Base-by-base conservation (phyloP, 1,140 invertebrate species). In the Platorchestia sp. region DNA sequence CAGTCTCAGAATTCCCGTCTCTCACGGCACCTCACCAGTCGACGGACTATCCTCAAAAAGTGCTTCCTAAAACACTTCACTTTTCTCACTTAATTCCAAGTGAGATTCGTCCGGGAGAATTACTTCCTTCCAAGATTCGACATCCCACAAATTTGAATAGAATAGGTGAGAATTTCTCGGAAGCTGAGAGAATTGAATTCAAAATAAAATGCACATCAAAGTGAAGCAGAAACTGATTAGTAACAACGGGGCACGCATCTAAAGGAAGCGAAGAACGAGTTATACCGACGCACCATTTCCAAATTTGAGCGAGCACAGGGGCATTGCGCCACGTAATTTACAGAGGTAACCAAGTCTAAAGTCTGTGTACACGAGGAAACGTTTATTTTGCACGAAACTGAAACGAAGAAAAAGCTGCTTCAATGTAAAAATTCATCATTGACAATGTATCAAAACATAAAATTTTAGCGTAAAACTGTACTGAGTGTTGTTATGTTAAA, bases 51-150 rank as follows among this genome's bases (percentile, higher is more conserved):
- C 87, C 27, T 90, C 87, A 90, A 90, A 90, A 90, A 43, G 87
- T 5, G 10, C 41, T 44, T 90, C 27, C 19, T n/a, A 93, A 93
- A 93, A 93, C 44, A 45, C 36, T 45, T 16, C 43, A 93, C 91
- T 93, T 44, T 93, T 93, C 91, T 93, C 91, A 93, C 91, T 93
- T 44, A 93, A 93, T 93, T 93, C 91, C 43, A 44, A 45, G 91
- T 40, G 91, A 93, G 91, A 93, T 45, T 93, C 91, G 91, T 93
- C 45, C 36, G 41, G 27, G 7, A 89, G 87, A 89, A 89, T 89
- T 41, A 42, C 87, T 41, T 89, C 87, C 87, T 41, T 89, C 87
- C n/a, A 89, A 44, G 43, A 42, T 89, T 89, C 87, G 87, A 89
- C 87, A 89, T 89, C 41, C 87, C 87, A 27, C 87, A 89, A 89